Evolutionary conservation across 2,888 invertebrate species (phyloP), one percentile per base, ranked within the genome.

Genomic region (Dusona sp.): DNA sequence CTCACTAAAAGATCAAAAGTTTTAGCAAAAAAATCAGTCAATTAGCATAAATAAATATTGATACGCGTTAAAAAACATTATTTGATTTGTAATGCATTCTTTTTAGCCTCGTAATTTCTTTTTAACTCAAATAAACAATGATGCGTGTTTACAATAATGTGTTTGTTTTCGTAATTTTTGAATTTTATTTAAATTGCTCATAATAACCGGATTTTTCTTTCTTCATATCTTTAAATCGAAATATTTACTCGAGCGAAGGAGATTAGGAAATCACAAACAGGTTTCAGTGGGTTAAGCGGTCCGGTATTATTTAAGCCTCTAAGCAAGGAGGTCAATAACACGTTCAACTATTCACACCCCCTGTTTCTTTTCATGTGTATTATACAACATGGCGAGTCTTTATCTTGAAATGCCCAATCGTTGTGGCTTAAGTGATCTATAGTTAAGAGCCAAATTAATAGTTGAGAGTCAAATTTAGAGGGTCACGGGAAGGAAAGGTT

Each of bases 261-360:
- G 61, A 54, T 42, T 74, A 36, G 36, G 64, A 57, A 61, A 61
- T 61, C 54, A 42, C 42, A 61, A 61, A 75, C 38, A 64, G 29
- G 61, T 48, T 75, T 61, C 42, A 75, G 29, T 45, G 61, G 61
- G 61, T 75, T 13, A 61, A 61, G 29, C 57, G 25, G 61, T 42
- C 74, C 29, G 45, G 42, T 16, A 61, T 61, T 29, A 68, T 68
- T 51, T 78, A 38, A 19, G 42, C 25, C 67, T 68, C 33, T 38
- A 54, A 57, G 65, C 22, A 78, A 33, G 51, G 38, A 51, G 67
- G 51, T 78, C 78, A 78, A 78, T 68, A 48, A 68, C 68, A 78
- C 67, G 51, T 67, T 78, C 54, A 38, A 65, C 33, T 33, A 77
- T 77, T 78, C 38, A 29, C 13, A 61, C 6, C 13, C 78, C 38